Evolutionary conservation across 92 coral and sea anemone species (phyloP).

Genomic region (Siderastrea radians): DNA sequence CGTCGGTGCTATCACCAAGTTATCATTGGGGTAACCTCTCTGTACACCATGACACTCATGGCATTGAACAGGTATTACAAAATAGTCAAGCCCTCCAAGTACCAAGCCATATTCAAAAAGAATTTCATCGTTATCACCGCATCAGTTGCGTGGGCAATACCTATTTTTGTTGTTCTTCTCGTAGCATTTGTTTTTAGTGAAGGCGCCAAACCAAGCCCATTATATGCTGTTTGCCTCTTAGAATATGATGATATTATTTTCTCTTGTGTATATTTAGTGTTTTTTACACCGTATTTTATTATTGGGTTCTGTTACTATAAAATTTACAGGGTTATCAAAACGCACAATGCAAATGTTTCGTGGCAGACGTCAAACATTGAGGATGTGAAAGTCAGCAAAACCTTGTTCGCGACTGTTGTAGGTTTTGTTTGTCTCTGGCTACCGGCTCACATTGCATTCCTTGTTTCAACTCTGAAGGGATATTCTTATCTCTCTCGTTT

Average conservation of each 20-base stretch:
- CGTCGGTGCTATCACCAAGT: neutral
- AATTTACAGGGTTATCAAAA: constrained; percentile 3
- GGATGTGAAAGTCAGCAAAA: constrained; percentile 20
- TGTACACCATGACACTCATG: constrained; percentile 22
- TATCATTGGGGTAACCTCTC: constrained; percentile 3
- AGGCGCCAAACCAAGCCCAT: neutral
- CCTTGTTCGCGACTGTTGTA: neutral
- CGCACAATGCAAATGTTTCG: constrained; percentile 18
- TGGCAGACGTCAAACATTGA: constrained; percentile 12
- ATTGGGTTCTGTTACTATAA: constrained; percentile 20
- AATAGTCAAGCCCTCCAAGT: constrained; percentile 30
- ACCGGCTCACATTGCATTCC: neutral
- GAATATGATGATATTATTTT: neutral
- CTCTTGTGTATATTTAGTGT: neutral
- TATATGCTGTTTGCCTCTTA: neutral
- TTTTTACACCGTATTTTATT: neutral
- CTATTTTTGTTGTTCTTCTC: neutral
- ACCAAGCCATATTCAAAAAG: neutral
- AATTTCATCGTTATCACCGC: neutral
- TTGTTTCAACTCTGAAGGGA: neutral
- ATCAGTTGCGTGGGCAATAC: neutral
- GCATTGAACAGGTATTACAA: constrained; percentile 24
- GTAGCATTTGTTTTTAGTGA: neutral
- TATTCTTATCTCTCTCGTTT: neutral
- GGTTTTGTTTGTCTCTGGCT: constrained; percentile 3